Evolutionary conservation across 2,888 invertebrate genomes (phyloP), one percentile per base, ranked within the genome.

Genomic region (Calameuta idolon): DNA sequence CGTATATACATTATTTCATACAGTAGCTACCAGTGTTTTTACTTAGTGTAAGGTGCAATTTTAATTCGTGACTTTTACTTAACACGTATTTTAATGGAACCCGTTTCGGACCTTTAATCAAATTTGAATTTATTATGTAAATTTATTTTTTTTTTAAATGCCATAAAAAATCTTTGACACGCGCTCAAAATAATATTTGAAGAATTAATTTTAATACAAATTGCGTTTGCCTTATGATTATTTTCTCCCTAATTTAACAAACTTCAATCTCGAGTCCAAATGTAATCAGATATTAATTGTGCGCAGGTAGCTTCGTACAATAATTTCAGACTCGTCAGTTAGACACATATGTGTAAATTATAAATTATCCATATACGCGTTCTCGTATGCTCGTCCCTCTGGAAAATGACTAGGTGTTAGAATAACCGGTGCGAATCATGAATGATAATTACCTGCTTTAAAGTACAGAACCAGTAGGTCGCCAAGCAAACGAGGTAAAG

Each of bases 361-460:
- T 83, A 76, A 88, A 87, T 86, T 84, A 85, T 83, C 78, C 80
- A 40, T 79, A 75, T 73, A 68, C 77, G 79, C 81, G 82, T 86
- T 80, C 84, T 81, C 83, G 80, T 77, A 77, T 80, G 75, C 79
- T 80, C 83, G 86, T 87, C 87, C 86, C 87, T 84, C 84, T 77
- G 86, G 86, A 88, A 88, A 88, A 83, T 71, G 31, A 71, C 71
- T 71, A 71, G 71, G 71, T 71, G 71, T 34, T 23, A 23, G 33
- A 34, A 71, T 87, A 87, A 85, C 85, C 83, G 83, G 80, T 84
- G 84, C 81, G 83, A 81, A 81, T 84, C 87, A 85, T 89, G 88
- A 89, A 90, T 89, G 82, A 83, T 87, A 86, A 90, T 90, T 88
- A 87, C 81, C 83, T 79, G 80, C 79, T 84, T 85, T 81, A 82